A percentile compares a stretch with the other conserved stretches of the same genome.
Evolutionary conservation across 2,797 vertebrate species (phyloP).

Genomic region (Pampus argenteus): DNA sequence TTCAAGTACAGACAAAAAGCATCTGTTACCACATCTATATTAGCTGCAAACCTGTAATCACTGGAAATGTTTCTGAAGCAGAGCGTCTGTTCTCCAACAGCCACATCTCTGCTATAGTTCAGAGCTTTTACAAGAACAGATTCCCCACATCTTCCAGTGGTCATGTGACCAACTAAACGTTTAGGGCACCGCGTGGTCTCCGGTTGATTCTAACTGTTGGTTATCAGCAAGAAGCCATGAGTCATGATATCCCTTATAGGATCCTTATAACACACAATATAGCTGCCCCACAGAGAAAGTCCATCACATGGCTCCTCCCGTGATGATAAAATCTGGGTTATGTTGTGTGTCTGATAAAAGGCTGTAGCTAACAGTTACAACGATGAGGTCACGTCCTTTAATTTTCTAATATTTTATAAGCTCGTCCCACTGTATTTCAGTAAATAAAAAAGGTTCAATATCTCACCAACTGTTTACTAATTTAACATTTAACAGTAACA

Average conservation of each 20-base stretch:
- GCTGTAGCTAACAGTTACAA: no score
- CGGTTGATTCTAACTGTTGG: neutral
- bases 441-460: neutral
- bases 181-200: neutral
- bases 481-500: neutral
- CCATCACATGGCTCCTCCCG: neutral
- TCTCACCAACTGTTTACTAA: neutral
- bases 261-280: no score
- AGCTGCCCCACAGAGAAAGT: neutral
- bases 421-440: neutral
- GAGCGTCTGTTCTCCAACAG: no score
- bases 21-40: no score
- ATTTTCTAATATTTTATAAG: neutral
- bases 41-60: no score
- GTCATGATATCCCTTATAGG: neutral
- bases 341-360: neutral
- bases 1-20: no score
- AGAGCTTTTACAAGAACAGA: no score
- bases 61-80: no score
- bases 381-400: neutral
- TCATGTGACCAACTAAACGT: no score
- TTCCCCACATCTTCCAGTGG: no score
- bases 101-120: no score
- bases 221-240: neutral
- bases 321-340: neutral